Conservation (phyloP, 2,797 vertebrate genomes). For the Triplophysa bombifrons region DNA sequence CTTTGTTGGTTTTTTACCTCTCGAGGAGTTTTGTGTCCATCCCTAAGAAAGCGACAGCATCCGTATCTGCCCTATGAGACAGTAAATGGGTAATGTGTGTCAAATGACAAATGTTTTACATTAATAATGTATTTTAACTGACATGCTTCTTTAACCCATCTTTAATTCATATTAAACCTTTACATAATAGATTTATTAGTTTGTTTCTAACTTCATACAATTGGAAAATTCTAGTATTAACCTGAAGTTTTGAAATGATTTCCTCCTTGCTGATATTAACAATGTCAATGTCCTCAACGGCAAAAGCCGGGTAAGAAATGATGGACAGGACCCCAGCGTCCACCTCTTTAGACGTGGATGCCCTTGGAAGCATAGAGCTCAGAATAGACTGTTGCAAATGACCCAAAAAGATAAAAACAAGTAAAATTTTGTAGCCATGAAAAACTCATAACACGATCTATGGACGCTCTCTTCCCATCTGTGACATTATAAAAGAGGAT, state of each 20-base stretch:
- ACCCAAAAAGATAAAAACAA: conserved; percentile 19
- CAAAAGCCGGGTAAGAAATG: conserved; percentile 94
- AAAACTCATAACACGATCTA: background rate
- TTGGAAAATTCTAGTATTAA: conserved; percentile 54
- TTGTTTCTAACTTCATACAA: background rate
- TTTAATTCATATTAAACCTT: background rate
- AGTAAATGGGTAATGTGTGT: background rate
- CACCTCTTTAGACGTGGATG: conserved; percentile 95
- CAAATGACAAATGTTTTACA: background rate
- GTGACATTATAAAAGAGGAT: conserved; percentile 17
- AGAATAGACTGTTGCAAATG: conserved; percentile 86
- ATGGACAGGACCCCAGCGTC: conserved; percentile 94
- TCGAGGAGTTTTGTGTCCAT: conserved; percentile 94
- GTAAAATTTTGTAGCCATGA: background rate
- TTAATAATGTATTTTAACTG: too few relatives aligned
- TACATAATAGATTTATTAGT: background rate
- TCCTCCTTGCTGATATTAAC: conserved; percentile 93
- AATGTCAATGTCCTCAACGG: conserved; percentile 87
- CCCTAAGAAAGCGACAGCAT: conserved; percentile 95
- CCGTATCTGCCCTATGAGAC: conserved; percentile 89
- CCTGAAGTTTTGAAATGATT: conserved; percentile 95
- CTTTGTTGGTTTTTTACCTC: conserved; percentile 77
- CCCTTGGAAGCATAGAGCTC: conserved; percentile 94
- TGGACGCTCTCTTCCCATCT: background rate
- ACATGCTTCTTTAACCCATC: background rate